Evolutionary conservation across 2,113 vertebrate genomes (phyloP), one percentile per base, ranked within the genome.

Genomic region (Bufo bufo): DNA sequence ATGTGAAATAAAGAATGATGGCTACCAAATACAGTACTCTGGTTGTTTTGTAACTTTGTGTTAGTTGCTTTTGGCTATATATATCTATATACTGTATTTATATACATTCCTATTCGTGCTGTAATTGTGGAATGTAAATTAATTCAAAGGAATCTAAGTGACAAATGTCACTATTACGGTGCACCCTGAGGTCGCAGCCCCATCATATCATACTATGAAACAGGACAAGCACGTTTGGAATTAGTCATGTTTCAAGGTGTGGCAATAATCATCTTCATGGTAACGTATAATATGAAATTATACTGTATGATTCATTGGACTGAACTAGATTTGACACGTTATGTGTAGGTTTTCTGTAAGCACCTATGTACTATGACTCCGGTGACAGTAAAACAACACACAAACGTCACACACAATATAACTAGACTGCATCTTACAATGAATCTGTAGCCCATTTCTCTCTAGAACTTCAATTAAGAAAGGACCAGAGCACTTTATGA

Each of bases 171-270:
- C 6, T 50, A 77, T 77, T 77, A 19, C 4, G 54, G 49, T 52
- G 20, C 52, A 43, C n/a, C 45, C 54, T 65, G 17, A 66, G 61
- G 80, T 23, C 20, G 19, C 8, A 20, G 13, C 61, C 45, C 5
- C 33, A 12, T 43, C 14, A 65, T 49, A 66, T 17, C 14, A 69
- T 49, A 4, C 4, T 14, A 50, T 52, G 66, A 69, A 69, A 83
- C 81, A 49, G 61, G 81, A 83, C 33, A 14, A 83, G 20, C 81
- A n/a, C 52, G 61, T 83, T 83, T 49, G 12, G 61, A 82, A 43
- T 65, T 3, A 1, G 49, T 7, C 59, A 82, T 47, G 8, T 80
- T 80, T 13, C 12, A 59, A 23, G 50, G 52, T 79, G 52, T 13
- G 8, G 50, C 54, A 79, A 79, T 79, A 79, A 33, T 54, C 9